Evolutionary conservation across 2,888 invertebrate species (phyloP).

Genomic region (Meteorus cinctellus): DNA sequence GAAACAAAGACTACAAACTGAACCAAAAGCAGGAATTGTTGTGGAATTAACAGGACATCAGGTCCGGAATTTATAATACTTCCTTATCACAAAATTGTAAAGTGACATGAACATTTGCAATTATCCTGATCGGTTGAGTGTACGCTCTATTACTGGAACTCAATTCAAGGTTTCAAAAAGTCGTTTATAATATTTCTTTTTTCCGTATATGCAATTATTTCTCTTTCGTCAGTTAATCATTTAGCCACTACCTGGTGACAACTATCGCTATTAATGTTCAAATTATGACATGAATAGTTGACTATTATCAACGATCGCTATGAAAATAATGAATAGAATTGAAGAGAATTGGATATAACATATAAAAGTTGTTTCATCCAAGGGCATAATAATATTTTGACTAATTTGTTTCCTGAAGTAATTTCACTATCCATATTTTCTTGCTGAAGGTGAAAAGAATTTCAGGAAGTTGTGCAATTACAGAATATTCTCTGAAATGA

Average conservation of each 20-base stretch:
- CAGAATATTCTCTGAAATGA: too few relatives aligned
- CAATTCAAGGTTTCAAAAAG: background rate
- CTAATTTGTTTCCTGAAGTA: background rate
- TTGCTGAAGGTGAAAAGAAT: too few relatives aligned
- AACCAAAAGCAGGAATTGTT: background rate
- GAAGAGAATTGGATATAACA: too few relatives aligned
- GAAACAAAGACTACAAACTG: background rate
- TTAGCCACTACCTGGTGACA: background rate
- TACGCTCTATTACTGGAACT: background rate
- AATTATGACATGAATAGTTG: background rate
- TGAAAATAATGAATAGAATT: too few relatives aligned
- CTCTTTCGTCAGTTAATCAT: background rate
- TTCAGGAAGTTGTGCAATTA: too few relatives aligned
- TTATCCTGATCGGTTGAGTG: background rate
- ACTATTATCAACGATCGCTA: too few relatives aligned
- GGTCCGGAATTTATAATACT: background rate
- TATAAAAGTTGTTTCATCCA: too few relatives aligned
- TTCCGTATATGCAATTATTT: background rate
- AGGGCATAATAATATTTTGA: too few relatives aligned
- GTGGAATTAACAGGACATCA: background rate
- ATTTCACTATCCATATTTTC: background rate
- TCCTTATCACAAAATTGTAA: background rate
- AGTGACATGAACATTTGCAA: background rate
- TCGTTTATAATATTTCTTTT: background rate
- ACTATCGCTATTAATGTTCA: too few relatives aligned